These are phyloP conservation scores for Acanthoscelides obtectus DNA, from an alignment of 2,888 invertebrate species.

Conservation along the genomic window DNA sequence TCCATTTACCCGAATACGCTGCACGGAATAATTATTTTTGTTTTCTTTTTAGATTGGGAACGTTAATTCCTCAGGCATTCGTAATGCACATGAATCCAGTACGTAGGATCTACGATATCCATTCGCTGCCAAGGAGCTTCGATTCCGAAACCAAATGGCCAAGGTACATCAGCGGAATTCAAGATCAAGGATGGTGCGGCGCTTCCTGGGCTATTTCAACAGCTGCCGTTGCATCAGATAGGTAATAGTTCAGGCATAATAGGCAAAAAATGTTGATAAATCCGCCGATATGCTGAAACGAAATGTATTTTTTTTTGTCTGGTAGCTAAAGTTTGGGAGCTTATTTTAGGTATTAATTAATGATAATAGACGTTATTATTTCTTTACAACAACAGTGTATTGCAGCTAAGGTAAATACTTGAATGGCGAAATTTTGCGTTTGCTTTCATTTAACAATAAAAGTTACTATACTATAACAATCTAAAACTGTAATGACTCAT, in stretches of 20 bases:
- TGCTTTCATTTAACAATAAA: no score
- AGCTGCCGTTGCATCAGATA: constrained; percentile 73
- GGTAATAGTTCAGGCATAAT: constrained; percentile 41
- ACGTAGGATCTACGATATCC: constrained; percentile 55
- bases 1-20: not conserved
- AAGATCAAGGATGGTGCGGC: constrained; percentile 76
- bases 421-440: no score
- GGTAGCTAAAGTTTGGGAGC: no score
- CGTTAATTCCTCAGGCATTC: constrained; percentile 47
- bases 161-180: constrained; percentile 61
- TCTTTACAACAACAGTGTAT: no score
- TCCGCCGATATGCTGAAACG: no score
- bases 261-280: not conserved
- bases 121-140: constrained; percentile 63
- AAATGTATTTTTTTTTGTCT: no score
- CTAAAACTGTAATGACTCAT: no score
- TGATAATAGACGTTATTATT: no score
- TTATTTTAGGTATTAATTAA: no score
- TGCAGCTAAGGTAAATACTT: no score
- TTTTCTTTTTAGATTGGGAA: constrained; percentile 46
- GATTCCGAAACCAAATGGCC: constrained; percentile 76
- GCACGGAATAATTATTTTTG: not conserved
- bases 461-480: no score
- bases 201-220: constrained; percentile 93
- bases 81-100: constrained; percentile 58